Evolutionary conservation across 2,113 vertebrate genomes (phyloP).

Genomic region (Panthera leo): DNA sequence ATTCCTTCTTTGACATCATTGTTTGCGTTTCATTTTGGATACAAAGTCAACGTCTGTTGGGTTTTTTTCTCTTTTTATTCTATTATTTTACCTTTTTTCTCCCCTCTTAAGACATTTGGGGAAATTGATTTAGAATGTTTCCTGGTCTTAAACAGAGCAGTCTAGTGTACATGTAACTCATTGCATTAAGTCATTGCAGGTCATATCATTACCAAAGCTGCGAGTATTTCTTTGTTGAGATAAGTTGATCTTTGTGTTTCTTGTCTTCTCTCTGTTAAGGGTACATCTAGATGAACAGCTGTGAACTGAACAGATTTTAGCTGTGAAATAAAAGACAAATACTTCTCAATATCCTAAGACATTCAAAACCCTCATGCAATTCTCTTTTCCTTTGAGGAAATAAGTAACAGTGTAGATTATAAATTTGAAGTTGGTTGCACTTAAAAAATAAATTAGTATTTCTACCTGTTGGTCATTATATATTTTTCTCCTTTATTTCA

Average conservation of each 20-base stretch:
- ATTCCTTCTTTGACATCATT: background rate
- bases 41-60: background rate
- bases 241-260: background rate
- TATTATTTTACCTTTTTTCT: background rate
- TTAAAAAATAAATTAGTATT: conserved; percentile 18
- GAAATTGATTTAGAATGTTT: background rate
- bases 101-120: background rate
- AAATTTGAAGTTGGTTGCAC: conserved; percentile 15
- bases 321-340: conserved; percentile 1
- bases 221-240: background rate
- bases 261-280: background rate
- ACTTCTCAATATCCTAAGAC: conserved; percentile 20
- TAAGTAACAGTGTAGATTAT: background rate
- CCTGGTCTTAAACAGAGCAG: background rate
- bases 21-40: background rate
- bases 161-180: background rate
- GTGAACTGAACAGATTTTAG: background rate
- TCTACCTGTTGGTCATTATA: background rate
- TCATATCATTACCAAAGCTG: background rate
- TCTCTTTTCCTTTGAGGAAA: background rate
- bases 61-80: background rate
- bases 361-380: background rate
- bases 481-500: background rate
- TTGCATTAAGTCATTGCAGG: background rate
- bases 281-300: background rate